Conservation (phyloP, 1,140 invertebrate species). For the Drosophila yakuba region DNA sequence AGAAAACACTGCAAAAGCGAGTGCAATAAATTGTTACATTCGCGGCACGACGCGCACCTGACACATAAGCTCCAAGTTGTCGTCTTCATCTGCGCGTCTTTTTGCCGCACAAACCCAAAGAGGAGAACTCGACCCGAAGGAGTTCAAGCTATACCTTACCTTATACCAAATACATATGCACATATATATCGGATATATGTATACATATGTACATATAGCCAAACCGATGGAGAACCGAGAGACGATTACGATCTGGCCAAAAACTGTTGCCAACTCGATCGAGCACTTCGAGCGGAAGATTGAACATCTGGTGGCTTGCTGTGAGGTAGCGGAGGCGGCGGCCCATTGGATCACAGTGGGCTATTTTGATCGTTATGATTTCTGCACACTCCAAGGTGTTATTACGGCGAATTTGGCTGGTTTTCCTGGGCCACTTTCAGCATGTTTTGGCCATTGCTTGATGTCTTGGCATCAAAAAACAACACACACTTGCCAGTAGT, state of each 20-base stretch:
- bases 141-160: neutral
- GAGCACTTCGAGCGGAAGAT: conserved; percentile 42
- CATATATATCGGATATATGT: neutral
- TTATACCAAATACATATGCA: neutral
- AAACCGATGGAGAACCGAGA: neutral
- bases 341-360: conserved; percentile 50
- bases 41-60: conserved; percentile 73
- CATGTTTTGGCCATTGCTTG: too few species aligned
- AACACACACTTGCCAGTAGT: too few species aligned
- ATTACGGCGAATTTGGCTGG: neutral
- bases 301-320: conserved; percentile 76
- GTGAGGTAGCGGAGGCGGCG: conserved; percentile 36
- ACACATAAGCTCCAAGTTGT: conserved; percentile 77
- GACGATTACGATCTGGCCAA: conserved; percentile 35
- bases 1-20: conserved; percentile 47
- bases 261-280: conserved; percentile 14
- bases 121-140: conserved; percentile 6
- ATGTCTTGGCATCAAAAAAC: too few species aligned
- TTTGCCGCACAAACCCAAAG: conserved; percentile 19
- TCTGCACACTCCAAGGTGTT: neutral
- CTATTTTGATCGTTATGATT: neutral
- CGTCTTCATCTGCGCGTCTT: conserved; percentile 65
- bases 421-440: too few species aligned
- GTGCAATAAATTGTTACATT: conserved; percentile 80
- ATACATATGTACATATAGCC: neutral